Base-by-base conservation (phyloP, 1,140 invertebrate species). In the Meteorus sp. region DNA sequence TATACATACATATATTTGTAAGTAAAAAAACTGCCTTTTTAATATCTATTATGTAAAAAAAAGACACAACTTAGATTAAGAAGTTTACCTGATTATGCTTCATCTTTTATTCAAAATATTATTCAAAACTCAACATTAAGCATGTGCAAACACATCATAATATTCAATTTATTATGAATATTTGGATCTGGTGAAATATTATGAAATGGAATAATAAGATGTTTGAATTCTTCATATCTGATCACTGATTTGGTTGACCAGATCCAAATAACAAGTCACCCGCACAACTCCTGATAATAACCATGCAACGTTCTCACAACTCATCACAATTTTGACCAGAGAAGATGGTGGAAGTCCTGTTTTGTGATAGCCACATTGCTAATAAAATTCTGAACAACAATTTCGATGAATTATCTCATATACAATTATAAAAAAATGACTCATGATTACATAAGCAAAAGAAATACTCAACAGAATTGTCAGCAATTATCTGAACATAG, bases 261-360 rank as follows among this genome's bases (percentile, higher is more conserved):
- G 15, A 59, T 44, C 27, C 33, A 29, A 57, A 37, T 22, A 39
- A 50, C 31, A 56, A 27, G 13, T 59, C 44, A 43, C 39, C 56
- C 47, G 50, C 56, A 59, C 47, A 50, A 39, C 31, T 29, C 39
- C 50, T 35, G 44, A 47, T 19, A 43, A 52, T 20, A 47, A 59
- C 27, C 37, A 59, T 59, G 37, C 37, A 52, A 59, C 47, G 39
- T 59, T 59, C 52, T 59, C 56, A 59, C 56, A 33, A 39, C 52
- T 51, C 37, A 22, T 37, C 33, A 53, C 31, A 52, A 53, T 59
- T 41, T 25, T 33, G 19, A 31, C 23, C 39, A 27, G 47, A 59
- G 41, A 59, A 59, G 35, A 52, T 52, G 35, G 6, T 23, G 43
- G 17, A 31, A 50, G 33, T 50, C 50, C 47, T 58, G 56, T 58